Evolutionary conservation across 2,113 vertebrate species (phyloP), one percentile per base, ranked within the genome.

Genomic region (Podarcis cretensis): DNA sequence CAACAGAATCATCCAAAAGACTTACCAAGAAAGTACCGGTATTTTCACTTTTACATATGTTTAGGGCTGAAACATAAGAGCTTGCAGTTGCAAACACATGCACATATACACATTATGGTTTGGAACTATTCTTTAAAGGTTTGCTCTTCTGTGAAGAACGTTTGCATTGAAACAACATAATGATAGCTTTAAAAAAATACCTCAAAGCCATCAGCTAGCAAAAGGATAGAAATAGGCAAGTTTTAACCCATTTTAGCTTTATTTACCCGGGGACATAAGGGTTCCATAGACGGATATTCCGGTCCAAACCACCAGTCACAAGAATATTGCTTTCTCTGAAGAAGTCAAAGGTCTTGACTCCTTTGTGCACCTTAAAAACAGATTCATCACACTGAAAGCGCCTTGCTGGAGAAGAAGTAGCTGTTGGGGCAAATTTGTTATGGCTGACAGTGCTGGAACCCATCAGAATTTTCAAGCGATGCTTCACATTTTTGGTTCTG

Each of bases 291-390:
- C 92, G 90, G 81, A 94, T 80, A 69, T 73, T 89, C 57, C 86
- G 40, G 57, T 95, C 93, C 66, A 91, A 66, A 57, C 92, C 90
- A n/a, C 94, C 40, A 40, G 94, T 94, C 66, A 94, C 91, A 85
- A 91, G 84, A 66, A 90, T 37, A 57, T 40, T 75, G 10, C 75
- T 90, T 86, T 78, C 87, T 82, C 84, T 90, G 59, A 21, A 57
- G 79, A 91, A 92, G 59, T 85, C 89, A 88, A 89, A 95, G 18
- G 90, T 90, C 81, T 94, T 93, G 43, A 92, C 90, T 37, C 93
- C 93, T 89, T 90, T 87, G 68, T 85, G 81, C 20, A 89, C 89
- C 85, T 85, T 81, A 63, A 93, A 93, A 6, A 90, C 32, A 2
- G 90, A 90, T 87, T 95, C 71, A 16, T 95, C 93, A 32, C 85